Percentiles rank a stretch among this genome's conserved stretches.
Evolutionary conservation across 2,113 vertebrate genomes (phyloP).

Genomic region (Triplophysa rosa): DNA sequence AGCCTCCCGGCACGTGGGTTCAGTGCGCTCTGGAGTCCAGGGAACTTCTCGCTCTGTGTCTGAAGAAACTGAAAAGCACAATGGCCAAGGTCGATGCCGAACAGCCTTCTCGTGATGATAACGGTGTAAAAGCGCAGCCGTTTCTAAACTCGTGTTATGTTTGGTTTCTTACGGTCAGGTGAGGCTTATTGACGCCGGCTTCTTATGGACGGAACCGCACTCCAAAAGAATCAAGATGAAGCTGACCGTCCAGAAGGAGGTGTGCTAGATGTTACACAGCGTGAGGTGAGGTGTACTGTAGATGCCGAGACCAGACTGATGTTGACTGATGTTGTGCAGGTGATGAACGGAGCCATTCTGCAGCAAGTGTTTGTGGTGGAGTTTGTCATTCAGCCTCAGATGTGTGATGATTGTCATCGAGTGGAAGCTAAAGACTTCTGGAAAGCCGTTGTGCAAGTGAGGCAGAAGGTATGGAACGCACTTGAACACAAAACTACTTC

Average conservation of each 20-base stretch:
- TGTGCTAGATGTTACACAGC: constrained; percentile 47
- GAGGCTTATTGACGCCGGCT: constrained; percentile 92
- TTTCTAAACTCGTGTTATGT: neutral
- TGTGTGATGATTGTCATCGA: constrained; percentile 97
- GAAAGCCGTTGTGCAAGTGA: constrained; percentile 95
- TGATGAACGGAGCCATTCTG: constrained; percentile 93
- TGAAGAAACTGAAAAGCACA: constrained; percentile 91
- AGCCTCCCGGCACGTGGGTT: constrained; percentile 90
- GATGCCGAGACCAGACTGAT: neutral
- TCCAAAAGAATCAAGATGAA: constrained; percentile 97
- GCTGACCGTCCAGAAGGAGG: constrained; percentile 96
- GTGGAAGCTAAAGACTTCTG: constrained; percentile 98
- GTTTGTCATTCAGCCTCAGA: constrained; percentile 85
- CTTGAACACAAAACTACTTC: no score
- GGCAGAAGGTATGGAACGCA: constrained; percentile 84
- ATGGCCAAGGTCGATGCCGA: constrained; percentile 72
- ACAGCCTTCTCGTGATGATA: no score
- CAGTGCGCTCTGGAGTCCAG: constrained; percentile 93
- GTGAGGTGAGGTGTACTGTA: neutral
- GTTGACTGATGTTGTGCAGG: constrained; percentile 69
- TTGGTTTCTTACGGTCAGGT: constrained; percentile 74
- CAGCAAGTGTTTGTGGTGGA: constrained; percentile 97
- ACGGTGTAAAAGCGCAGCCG: neutral
- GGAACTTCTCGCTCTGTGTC: constrained; percentile 91
- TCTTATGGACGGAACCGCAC: constrained; percentile 97